Conservation (phyloP, 1,140 invertebrate genomes). For the Temnothorax curvispinosus region DNA sequence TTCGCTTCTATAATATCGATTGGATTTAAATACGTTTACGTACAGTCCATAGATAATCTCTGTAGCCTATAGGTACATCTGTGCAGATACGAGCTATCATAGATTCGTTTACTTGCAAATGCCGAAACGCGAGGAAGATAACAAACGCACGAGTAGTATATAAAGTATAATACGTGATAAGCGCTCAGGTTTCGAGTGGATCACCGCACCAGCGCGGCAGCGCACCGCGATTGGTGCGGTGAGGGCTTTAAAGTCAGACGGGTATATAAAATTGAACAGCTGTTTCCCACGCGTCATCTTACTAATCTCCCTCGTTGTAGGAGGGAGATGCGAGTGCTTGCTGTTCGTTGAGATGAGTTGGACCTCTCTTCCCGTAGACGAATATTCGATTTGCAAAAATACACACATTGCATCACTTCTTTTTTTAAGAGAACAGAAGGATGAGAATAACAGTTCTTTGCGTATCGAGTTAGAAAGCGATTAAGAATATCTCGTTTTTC, state of each 20-base stretch:
- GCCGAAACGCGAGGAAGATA: neutral
- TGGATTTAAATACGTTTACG: neutral
- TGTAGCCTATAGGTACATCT: neutral
- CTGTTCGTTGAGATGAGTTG: too few species aligned
- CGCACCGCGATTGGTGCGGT: neutral
- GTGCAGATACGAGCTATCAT: neutral
- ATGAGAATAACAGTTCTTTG: neutral
- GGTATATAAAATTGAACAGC: constrained; percentile 36
- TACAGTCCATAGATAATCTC: neutral
- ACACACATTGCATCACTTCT: neutral
- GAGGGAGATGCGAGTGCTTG: neutral
- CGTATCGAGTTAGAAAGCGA: neutral
- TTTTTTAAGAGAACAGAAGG: neutral
- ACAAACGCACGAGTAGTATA: neutral
- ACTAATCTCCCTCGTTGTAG: neutral
- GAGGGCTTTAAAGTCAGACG: neutral
- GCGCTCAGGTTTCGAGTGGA: neutral
- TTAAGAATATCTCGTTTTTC: neutral
- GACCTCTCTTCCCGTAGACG: neutral
- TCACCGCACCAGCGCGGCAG: neutral
- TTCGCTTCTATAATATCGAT: neutral
- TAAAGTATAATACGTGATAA: neutral
- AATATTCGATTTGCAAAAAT: neutral
- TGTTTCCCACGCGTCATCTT: constrained; percentile 12
- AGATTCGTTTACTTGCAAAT: neutral